Evolutionary conservation across 2,888 invertebrate species (phyloP), one percentile per base, ranked within the genome.

Genomic region (Cyrtodaria siliqua): DNA sequence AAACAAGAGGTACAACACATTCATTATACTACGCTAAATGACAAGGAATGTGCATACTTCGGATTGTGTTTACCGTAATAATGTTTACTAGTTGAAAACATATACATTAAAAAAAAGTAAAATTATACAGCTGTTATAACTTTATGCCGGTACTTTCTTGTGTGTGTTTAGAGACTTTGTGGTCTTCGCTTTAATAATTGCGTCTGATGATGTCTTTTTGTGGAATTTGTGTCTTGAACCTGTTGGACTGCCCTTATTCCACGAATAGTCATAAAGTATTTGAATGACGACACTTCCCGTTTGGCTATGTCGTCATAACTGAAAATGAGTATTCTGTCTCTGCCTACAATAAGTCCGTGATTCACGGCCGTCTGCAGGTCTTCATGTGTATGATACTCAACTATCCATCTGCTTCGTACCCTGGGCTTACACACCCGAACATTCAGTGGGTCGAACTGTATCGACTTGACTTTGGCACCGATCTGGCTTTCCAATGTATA

Each of bases 371-470:
- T 59, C 24, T 83, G 64, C 6, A 78, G 53, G 18, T 84, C 84
- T 20, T 38, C 27, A 0, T 47, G 27, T 9, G 57, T 63, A 12
- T 26, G 52, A 23, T 79, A 71, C 12, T 73, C 74, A 6, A 72
- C 82, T 9, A 82, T 56, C 84, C 84, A 84, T 26, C 84, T 57
- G n/a, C 80, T 80, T 1, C 69, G 71, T 1, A 81, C 40, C 26
- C 72, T 74, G 0, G 76, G 69, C 24, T 74, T 76, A 14, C 61
- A 62, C 2, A 68, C 56, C 8, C 84, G 57, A 6, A 84, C 67
- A 23, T 82, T 74, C 18, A 84, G 38, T 0, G 81, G 82, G 24
- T 84, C 84, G 27, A 77, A 84, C 42, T 81, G 80, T 4, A 82
- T 55, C 2, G 44, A 57, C 24, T 57, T 67, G 12, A 81, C 69